phyloP scores from a whole-genome alignment of 2,113 vertebrate genomes.

The Oriolus oriolus region DNA sequence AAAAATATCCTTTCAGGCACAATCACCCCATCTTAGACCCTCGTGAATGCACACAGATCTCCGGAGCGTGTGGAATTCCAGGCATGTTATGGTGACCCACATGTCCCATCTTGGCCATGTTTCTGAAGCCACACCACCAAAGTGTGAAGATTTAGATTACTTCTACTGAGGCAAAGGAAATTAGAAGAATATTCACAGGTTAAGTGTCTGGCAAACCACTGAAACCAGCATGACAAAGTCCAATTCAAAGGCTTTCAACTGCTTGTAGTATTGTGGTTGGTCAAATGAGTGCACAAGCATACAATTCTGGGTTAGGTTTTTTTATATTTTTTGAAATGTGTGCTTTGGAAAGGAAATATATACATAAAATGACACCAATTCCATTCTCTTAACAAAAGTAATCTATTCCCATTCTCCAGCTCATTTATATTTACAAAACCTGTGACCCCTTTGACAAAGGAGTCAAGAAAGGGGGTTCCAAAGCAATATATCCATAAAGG shows the following conservation, averaged over 20 bases:
- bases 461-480: background rate
- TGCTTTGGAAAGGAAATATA: background rate
- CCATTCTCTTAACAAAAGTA: background rate
- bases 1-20: background rate
- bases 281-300: background rate
- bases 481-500: background rate
- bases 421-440: background rate
- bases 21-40: constrained; percentile 51
- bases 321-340: background rate
- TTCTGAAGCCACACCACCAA: constrained; percentile 46
- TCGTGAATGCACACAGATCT: background rate
- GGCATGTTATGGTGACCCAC: background rate
- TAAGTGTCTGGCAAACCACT: background rate
- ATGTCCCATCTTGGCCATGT: background rate
- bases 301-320: background rate
- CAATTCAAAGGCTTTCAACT: background rate
- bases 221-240: background rate
- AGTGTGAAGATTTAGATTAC: background rate
- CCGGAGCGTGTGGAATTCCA: background rate
- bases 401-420: background rate
- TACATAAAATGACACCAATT: background rate
- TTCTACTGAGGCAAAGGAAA: background rate
- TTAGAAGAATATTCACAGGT: background rate
- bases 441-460: background rate
- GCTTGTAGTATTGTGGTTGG: background rate